phyloP scores from a whole-genome alignment of 2,113 vertebrate species.

The Spermophilus dauricus region DNA sequence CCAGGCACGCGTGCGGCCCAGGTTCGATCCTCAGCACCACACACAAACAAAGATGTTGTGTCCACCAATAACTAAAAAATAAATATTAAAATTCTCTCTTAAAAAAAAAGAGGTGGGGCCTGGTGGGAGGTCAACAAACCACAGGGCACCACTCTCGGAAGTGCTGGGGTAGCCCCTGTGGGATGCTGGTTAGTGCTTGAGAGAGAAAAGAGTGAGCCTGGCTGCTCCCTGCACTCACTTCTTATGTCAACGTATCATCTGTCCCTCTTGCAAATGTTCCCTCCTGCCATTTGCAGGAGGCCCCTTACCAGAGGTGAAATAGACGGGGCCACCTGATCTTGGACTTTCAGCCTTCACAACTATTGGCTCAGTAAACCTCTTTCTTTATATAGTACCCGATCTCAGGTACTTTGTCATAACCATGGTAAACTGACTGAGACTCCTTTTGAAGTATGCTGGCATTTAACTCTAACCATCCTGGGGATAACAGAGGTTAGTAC shows the following conservation, averaged over 20 bases:
- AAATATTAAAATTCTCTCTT: too few species aligned
- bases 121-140: neutral
- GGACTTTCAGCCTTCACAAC: neutral
- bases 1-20: too few species aligned
- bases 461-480: neutral
- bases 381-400: neutral
- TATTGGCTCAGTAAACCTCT: neutral
- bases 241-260: neutral
- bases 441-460: neutral
- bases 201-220: neutral
- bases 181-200: neutral
- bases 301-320: neutral
- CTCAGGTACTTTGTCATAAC: neutral
- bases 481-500: too few species aligned
- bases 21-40: too few species aligned
- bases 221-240: neutral
- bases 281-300: too few species aligned
- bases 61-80: too few species aligned
- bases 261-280: neutral
- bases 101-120: neutral
- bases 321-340: neutral
- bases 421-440: neutral
- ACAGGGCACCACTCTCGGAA: neutral
- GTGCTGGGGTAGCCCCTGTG: neutral
- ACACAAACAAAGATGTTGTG: too few species aligned